A percentile compares a stretch with the other conserved stretches of the same genome.
phyloP scores from a whole-genome alignment of 64 coral and sea anemone genomes.

The Stichodactyla mertensii region DNA sequence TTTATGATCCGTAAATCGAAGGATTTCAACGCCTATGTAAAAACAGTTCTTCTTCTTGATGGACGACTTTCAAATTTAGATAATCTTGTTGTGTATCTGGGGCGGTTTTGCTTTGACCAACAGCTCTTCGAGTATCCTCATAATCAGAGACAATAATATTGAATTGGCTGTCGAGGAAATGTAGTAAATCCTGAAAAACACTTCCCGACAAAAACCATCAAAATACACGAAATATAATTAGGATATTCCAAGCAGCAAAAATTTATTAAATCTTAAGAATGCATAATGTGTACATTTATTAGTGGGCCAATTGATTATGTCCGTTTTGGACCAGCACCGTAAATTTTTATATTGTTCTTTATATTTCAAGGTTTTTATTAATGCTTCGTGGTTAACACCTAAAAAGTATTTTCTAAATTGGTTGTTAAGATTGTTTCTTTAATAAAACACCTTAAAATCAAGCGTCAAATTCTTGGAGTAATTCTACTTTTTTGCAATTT shows the following conservation, averaged over 20 bases:
- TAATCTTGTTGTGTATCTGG: constrained; percentile 1
- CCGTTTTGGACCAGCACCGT: neutral
- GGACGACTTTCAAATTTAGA: neutral
- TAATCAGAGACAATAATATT: constrained; percentile 16
- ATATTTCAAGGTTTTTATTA: constrained; percentile 1
- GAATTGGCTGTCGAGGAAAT: constrained; percentile 10
- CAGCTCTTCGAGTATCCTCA: neutral
- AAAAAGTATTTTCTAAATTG: neutral
- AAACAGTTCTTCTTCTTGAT: neutral
- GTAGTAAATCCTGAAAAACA: neutral
- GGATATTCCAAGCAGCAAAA: neutral
- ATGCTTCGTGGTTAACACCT: neutral
- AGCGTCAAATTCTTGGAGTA: neutral
- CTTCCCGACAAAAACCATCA: neutral
- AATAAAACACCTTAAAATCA: neutral
- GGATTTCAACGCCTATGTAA: neutral
- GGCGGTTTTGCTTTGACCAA: constrained; percentile 7
- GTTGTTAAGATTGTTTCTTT: neutral
- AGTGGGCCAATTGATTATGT: neutral
- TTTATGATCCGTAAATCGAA: too few relatives aligned
- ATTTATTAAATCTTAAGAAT: neutral
- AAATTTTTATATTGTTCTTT: neutral
- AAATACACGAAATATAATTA: neutral
- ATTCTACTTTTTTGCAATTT: neutral
- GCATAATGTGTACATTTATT: neutral